Conservation (phyloP, 2,113 vertebrate species). For the Agapornis roseicollis region DNA sequence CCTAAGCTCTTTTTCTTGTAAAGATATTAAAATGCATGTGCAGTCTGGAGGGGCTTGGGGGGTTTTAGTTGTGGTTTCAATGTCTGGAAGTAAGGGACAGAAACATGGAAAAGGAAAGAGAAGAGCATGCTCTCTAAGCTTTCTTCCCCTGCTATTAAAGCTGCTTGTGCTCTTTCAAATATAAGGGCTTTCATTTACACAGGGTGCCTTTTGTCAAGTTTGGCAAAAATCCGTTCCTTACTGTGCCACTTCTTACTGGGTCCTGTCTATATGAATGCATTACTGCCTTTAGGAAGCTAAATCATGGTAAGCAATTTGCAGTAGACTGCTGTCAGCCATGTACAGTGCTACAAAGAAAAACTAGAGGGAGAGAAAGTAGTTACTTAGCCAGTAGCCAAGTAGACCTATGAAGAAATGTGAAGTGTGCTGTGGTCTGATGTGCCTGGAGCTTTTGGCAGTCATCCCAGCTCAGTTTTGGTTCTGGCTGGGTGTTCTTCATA, state of each 20-base stretch:
- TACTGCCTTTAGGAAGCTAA: constrained; percentile 1
- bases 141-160: neutral
- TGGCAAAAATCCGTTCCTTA: constrained; percentile 3
- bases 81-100: neutral
- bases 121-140: neutral
- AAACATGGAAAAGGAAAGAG: neutral
- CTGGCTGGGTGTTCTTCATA: constrained; percentile 49
- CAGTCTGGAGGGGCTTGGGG: neutral
- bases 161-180: constrained; percentile 1
- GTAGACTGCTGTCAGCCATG: neutral
- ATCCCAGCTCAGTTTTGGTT: constrained; percentile 56
- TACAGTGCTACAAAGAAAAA: neutral
- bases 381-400: constrained; percentile 36
- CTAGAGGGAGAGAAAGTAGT: neutral
- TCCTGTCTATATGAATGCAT: neutral
- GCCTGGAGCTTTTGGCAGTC: constrained; percentile 55
- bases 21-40: neutral
- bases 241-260: neutral
- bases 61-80: neutral
- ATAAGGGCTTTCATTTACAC: constrained; percentile 21
- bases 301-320: constrained; percentile 13
- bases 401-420: constrained; percentile 57
- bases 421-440: constrained; percentile 30
- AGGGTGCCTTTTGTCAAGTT: constrained; percentile 34
- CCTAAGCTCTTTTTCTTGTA: neutral